phyloP scores from a whole-genome alignment of 2,113 vertebrate genomes.

The Rhadina sibilatrix region DNA sequence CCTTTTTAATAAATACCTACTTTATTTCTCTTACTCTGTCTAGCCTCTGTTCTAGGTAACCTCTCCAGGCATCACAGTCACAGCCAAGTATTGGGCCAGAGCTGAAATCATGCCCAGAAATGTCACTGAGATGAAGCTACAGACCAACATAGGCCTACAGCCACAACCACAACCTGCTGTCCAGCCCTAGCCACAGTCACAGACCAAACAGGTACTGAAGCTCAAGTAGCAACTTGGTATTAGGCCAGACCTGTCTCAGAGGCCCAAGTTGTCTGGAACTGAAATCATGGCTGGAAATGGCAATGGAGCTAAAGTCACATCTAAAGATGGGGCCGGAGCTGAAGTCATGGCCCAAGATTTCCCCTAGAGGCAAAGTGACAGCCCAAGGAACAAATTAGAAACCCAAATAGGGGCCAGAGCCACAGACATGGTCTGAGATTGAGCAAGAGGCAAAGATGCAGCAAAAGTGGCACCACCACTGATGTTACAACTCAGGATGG shows the following conservation, averaged over 20 bases:
- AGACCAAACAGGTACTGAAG: background rate
- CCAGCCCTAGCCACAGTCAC: background rate
- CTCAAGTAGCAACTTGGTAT: background rate
- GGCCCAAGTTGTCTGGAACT: background rate
- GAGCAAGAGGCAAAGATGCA: background rate
- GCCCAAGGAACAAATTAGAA: background rate
- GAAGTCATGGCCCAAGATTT: background rate
- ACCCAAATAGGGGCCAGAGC: background rate
- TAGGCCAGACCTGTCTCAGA: background rate
- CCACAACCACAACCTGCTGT: background rate
- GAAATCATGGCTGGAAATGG: background rate
- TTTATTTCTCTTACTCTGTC: background rate
- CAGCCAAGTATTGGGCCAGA: background rate
- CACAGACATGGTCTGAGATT: background rate
- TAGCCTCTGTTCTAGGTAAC: background rate
- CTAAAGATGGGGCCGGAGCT: background rate
- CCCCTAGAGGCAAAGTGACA: background rate
- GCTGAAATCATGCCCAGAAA: background rate
- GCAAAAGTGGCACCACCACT: background rate
- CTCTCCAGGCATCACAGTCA: background rate
- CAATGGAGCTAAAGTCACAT: background rate
- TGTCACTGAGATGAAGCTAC: background rate
- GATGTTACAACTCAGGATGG: background rate
- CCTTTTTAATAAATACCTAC: background rate
- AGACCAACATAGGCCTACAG: background rate